A percentile compares a stretch with the other conserved stretches of the same genome.
phyloP scores from a whole-genome alignment of 1,140 invertebrate species.

The Helicoverpa zea region DNA sequence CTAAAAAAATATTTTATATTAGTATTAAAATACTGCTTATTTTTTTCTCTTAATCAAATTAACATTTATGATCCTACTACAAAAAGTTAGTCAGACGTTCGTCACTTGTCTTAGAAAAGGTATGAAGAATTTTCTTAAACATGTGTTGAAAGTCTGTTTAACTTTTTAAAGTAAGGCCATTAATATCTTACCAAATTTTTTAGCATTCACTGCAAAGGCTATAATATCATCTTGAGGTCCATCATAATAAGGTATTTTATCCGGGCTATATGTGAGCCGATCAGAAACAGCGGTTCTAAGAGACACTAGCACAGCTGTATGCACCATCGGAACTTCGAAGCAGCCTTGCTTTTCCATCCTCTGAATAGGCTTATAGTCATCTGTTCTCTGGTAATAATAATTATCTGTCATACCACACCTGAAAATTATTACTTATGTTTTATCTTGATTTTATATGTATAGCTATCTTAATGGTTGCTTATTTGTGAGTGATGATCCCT shows the following conservation, averaged over 20 bases:
- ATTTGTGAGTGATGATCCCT: not conserved
- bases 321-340: slow-evolving; percentile 96
- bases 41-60: too few relatives aligned
- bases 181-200: slow-evolving; percentile 87
- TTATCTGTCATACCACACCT: slow-evolving; percentile 96
- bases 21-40: too few relatives aligned
- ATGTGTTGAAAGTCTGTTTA: too few relatives aligned
- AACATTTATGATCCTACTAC: not conserved
- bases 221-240: slow-evolving; percentile 98
- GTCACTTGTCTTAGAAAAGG: too few relatives aligned
- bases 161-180: too few relatives aligned
- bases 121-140: too few relatives aligned
- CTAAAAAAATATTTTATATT: slow-evolving; percentile 70
- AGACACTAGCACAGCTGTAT: slow-evolving; percentile 95
- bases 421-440: slow-evolving; percentile 42
- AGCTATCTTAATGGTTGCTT: not conserved
- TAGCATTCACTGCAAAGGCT: slow-evolving; percentile 95
- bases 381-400: slow-evolving; percentile 96
- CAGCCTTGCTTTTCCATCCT: slow-evolving; percentile 91
- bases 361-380: slow-evolving; percentile 95
- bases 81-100: not conserved
- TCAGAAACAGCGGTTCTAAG: slow-evolving; percentile 89
- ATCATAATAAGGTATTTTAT: slow-evolving; percentile 88
- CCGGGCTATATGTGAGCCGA: slow-evolving; percentile 92
- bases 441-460: not conserved